Base-by-base conservation (phyloP, 2,797 vertebrate genomes). In the Furcifer pardalis region DNA sequence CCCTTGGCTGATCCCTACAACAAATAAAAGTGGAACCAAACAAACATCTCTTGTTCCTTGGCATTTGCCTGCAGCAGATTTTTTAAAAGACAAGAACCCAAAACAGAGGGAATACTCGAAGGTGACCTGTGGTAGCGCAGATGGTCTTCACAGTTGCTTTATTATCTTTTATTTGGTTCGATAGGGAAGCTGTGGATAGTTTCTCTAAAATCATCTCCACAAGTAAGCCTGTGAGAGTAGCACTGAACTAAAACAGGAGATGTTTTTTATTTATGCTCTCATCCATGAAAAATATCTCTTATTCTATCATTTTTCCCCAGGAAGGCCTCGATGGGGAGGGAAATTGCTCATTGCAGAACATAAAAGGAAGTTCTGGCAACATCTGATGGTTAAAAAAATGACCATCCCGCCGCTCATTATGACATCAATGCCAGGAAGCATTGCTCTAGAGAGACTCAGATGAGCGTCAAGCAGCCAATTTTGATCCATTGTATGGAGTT, bases 21-120 rank as follows among this genome's bases (percentile, higher is more conserved):
- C 59, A 84, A 84, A 79, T 71, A 84, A 73, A 79, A 42, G 68
- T 6, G 40, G 44, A 52, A 73, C 68, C 59, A 72, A 84, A 40
- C 19, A 84, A 63, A 49, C 32, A 63, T 40, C 10, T 40, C 21
- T 71, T n/a, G 35, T 23, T 49, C 40, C 46, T n/a, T 79, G 66
- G 9, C 66, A 52, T 63, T 63, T 79, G 83, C 6, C 46, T 8
- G n/a, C 59, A 72, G 37, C 27, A 73, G 10, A 23, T n/a, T n/a
- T n/a, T n/a, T n/a, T n/a, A 63, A 63, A 82, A 65, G 40, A 25
- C 66, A 65, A 82, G 40, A 82, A 21, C 60, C 44, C 10, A 73
- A 62, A 44, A 21, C 35, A 65, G 44, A 82, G 12, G n/a, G 42
- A 62, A 62, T 32, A 30, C 40, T 23, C 32, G 5, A 37, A 32